Conservation (phyloP, 2,797 vertebrate species). For the Sternarchorhynchus goeldii region DNA sequence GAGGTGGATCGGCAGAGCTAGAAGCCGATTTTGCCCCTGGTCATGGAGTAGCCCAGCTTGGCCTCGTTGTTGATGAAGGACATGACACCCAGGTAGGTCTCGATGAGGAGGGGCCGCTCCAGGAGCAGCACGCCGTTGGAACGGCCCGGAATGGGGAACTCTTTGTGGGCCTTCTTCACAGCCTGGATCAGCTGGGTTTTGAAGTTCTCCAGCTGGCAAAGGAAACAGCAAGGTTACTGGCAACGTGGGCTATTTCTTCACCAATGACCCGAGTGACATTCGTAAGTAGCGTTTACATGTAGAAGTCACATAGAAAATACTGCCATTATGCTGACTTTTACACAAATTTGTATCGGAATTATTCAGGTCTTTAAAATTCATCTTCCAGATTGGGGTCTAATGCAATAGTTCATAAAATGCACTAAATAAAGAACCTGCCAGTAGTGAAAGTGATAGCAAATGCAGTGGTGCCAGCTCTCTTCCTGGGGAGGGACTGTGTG, state of each 20-base stretch:
- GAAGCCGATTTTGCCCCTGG: constrained; percentile 93
- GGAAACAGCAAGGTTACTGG: not conserved
- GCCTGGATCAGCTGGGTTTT: constrained; percentile 89
- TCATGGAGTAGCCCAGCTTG: constrained; percentile 96
- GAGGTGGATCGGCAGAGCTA: constrained; percentile 62
- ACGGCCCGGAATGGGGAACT: constrained; percentile 78
- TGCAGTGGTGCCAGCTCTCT: not conserved
- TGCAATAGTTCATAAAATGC: not conserved
- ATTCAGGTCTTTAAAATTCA: not conserved
- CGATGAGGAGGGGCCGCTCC: constrained; percentile 90
- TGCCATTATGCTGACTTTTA: too few species aligned
- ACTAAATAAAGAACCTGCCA: not conserved
- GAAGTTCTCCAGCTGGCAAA: constrained; percentile 86
- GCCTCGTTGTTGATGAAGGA: constrained; percentile 99
- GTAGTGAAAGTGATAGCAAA: not conserved
- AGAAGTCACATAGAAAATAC: too few species aligned
- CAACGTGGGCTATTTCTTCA: not conserved
- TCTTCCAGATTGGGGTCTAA: not conserved
- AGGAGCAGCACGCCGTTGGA: constrained; percentile 83
- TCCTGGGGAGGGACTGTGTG: too few species aligned
- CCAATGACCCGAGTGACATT: not conserved
- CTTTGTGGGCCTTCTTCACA: constrained; percentile 92
- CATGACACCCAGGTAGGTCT: constrained; percentile 95
- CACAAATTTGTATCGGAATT: not conserved
- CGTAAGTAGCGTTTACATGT: not conserved